Evolutionary conservation across 2,888 invertebrate species (phyloP).

Genomic region (Cylindroiulus punctatus): DNA sequence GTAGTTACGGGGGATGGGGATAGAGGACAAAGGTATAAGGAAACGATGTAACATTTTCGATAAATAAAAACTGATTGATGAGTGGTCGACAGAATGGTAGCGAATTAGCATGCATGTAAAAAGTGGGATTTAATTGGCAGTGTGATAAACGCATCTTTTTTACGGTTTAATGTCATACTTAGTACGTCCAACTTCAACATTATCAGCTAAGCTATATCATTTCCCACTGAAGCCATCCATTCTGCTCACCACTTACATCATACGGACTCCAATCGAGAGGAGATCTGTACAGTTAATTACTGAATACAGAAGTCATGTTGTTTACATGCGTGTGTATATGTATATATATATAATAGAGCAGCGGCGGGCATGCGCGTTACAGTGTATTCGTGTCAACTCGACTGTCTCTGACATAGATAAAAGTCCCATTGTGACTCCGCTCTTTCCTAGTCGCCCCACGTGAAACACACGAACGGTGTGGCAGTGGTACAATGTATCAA

Average conservation of each 20-base stretch:
- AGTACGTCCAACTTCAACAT: constrained; percentile 29
- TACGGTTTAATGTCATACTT: not conserved
- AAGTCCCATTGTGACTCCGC: constrained; percentile 37
- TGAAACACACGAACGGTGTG: constrained; percentile 16
- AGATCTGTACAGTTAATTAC: constrained; percentile 22
- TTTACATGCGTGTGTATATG: not conserved
- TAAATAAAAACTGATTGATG: constrained; percentile 47
- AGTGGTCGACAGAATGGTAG: constrained; percentile 53
- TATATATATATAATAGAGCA: constrained; percentile 36
- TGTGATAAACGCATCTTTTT: constrained; percentile 46
- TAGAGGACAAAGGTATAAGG: not conserved
- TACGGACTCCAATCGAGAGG: constrained; percentile 21
- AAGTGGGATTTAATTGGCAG: constrained; percentile 51
- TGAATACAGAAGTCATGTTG: constrained; percentile 12
- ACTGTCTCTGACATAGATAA: not conserved
- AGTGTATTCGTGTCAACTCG: constrained; percentile 35
- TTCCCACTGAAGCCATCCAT: constrained; percentile 49
- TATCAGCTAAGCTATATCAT: constrained; percentile 23
- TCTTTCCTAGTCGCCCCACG: constrained; percentile 19
- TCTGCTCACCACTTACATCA: constrained; percentile 45
- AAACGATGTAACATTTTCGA: not conserved
- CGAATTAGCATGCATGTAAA: constrained; percentile 44
- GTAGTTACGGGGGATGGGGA: not conserved
- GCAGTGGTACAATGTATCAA: constrained; percentile 48
- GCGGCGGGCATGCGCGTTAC: constrained; percentile 8